Evolutionary conservation across 2,888 invertebrate genomes (phyloP), one percentile per base, ranked within the genome.

Genomic region (Nymphalis c-album): DNA sequence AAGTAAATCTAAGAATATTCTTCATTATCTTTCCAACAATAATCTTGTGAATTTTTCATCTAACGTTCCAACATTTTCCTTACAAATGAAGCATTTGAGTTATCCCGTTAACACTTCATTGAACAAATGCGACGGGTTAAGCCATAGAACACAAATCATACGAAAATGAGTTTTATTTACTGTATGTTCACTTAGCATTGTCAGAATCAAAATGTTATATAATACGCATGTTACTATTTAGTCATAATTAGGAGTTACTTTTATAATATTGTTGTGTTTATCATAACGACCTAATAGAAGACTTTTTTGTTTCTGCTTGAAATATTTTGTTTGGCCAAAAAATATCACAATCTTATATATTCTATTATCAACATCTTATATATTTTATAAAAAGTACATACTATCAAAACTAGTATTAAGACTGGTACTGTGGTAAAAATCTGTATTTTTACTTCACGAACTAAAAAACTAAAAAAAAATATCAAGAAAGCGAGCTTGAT

Each of bases 71-170:
- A 81, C 80, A 83, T 70, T 77, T 53, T 31, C n/a, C 53, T 26
- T 55, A 55, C 17, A 74, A 78, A 68, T 74, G 71, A 77, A 80
- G 76, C 83, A 81, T 85, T 81, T 80, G 73, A 82, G 87, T 86
- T 88, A 88, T 88, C 87, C 87, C 77, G 79, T 82, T 84, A 78
- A 82, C 85, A 82, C 86, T 85, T 85, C 87, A 88, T 86, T 86
- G 86, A 78, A 79, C 80, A 78, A 76, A 76, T 74, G 85, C 83
- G 85, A 88, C 86, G 85, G 81, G 82, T 85, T 47, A 26, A 17
- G 46, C 51, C 60, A 31, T 26, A 60, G 40, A 60, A 50, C 60
- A 22, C 65, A 47, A 47, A 47, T 60, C 47, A 46, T 46, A 60
- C 53, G 46, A 47, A 55, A 55, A 46, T 53, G 47, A 35, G 53